Conservation (phyloP, 2,888 invertebrate genomes). For the Tetanocera ferruginea region DNA sequence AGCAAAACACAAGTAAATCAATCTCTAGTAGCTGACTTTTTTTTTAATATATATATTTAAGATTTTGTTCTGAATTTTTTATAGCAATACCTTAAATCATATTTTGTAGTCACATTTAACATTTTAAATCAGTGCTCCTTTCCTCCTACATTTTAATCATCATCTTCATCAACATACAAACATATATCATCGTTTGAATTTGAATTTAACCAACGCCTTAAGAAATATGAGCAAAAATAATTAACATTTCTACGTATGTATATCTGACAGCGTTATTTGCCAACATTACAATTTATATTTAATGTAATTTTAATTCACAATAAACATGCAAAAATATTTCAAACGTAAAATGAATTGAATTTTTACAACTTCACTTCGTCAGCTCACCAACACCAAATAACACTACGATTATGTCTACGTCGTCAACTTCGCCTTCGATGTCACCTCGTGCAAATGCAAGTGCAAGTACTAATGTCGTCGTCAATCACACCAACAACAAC, state of each 20-base stretch:
- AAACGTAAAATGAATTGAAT: constrained; percentile 46
- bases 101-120: no score
- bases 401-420: constrained; percentile 12
- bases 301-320: neutral
- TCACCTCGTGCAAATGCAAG: constrained; percentile 36
- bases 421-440: constrained; percentile 15
- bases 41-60: no score
- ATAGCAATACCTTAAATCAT: no score
- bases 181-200: neutral
- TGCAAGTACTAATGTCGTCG: constrained; percentile 37
- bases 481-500: constrained; percentile 52
- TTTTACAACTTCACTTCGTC: constrained; percentile 46
- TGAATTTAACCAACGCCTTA: neutral
- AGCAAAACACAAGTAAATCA: neutral
- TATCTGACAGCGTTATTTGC: neutral
- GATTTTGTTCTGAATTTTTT: no score
- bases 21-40: no score
- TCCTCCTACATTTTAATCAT: neutral
- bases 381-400: constrained; percentile 42
- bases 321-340: neutral
- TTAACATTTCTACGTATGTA: neutral
- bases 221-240: neutral
- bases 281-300: neutral
- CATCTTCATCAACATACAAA: neutral
- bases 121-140: neutral